phyloP scores from a whole-genome alignment of 2,113 vertebrate genomes.

The Myotis davidii region DNA sequence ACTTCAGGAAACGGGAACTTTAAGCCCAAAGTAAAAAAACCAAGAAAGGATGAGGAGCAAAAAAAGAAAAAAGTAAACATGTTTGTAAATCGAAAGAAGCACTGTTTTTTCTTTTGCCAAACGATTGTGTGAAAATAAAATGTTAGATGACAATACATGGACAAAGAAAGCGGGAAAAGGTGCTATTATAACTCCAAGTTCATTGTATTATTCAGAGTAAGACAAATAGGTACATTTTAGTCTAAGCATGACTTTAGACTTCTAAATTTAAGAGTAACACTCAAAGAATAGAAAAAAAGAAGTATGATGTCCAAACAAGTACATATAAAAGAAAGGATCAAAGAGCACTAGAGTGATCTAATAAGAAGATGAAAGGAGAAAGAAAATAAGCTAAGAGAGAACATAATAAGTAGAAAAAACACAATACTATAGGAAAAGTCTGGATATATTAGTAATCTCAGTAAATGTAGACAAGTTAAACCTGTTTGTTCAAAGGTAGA shows the following conservation, averaged over 20 bases:
- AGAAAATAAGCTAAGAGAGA: not conserved
- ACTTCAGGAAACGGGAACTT: not conserved
- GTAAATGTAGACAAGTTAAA: not conserved
- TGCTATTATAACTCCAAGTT: not conserved
- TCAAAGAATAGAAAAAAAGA: not conserved
- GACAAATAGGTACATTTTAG: not conserved
- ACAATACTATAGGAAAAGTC: not conserved
- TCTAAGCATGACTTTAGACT: not conserved
- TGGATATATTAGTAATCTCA: not conserved
- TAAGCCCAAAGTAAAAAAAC: not conserved
- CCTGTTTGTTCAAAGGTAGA: not conserved
- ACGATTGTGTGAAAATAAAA: not conserved
- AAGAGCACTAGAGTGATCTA: not conserved
- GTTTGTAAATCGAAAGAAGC: not conserved
- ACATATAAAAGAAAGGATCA: not conserved
- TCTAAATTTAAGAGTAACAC: slow-evolving; percentile 25
- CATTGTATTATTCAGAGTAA: slow-evolving; percentile 8
- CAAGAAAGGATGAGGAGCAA: not conserved
- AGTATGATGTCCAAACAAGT: not conserved
- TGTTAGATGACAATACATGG: not conserved
- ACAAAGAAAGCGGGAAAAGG: not conserved
- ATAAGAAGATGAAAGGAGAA: not conserved
- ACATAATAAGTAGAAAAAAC: not conserved
- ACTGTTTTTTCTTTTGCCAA: not conserved
- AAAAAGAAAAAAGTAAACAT: not conserved